Percentiles rank a stretch among this genome's conserved stretches.
Conservation (phyloP, 2,113 vertebrate genomes). For the Phodopus roborovskii region DNA sequence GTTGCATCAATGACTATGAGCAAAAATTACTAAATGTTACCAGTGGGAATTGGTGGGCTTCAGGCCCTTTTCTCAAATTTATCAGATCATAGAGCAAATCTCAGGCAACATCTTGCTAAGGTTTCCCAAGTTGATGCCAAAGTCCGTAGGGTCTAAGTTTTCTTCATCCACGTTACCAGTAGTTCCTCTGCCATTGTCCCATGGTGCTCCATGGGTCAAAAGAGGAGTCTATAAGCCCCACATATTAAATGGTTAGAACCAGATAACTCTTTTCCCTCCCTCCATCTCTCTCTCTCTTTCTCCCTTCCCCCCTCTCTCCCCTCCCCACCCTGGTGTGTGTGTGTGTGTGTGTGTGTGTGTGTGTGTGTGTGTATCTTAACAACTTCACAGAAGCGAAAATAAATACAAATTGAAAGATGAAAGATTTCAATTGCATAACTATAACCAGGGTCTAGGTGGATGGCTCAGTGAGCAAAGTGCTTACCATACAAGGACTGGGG, state of each 20-base stretch:
- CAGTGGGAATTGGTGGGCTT: not conserved
- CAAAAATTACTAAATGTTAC: slow-evolving; percentile 17
- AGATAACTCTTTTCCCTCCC: not conserved
- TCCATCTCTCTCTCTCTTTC: too few relatives aligned
- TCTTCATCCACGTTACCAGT: not conserved
- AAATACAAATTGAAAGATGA: slow-evolving; percentile 7
- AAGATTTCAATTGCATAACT: not conserved
- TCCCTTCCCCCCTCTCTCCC: too few relatives aligned
- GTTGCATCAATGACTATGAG: slow-evolving; percentile 30
- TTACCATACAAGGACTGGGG: not conserved
- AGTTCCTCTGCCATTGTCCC: not conserved
- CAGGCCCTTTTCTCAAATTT: not conserved
- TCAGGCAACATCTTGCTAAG: not conserved
- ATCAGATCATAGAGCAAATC: not conserved
- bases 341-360: not conserved
- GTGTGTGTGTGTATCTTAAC: not conserved
- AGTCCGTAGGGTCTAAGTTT: not conserved
- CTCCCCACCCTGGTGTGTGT: not conserved
- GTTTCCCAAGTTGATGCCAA: not conserved
- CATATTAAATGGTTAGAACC: not conserved
- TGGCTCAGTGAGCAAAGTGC: too few relatives aligned
- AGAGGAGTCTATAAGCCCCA: not conserved
- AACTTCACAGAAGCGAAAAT: not conserved
- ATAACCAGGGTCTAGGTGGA: not conserved
- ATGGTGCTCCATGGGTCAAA: not conserved